These are phyloP conservation scores for Dynastes tityus DNA, from an alignment of 2,888 invertebrate genomes.

Conservation along the genomic window DNA sequence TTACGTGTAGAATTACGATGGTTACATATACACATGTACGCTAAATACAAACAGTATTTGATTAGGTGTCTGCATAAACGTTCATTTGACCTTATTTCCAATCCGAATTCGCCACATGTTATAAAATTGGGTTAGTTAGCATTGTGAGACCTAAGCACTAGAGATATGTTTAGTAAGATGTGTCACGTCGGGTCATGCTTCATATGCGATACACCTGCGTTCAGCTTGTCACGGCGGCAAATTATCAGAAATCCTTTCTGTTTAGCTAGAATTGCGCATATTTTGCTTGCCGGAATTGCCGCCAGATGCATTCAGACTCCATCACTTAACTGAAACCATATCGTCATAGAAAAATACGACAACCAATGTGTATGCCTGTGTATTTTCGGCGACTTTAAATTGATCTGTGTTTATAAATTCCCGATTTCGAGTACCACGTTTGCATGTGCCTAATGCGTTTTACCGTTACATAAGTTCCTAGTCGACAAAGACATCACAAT, in stretches of 20 bases:
- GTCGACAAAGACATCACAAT: too few relatives aligned
- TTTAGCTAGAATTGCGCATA: background rate
- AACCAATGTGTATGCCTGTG: conserved; percentile 1
- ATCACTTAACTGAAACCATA: background rate
- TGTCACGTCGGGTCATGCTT: conserved; percentile 56
- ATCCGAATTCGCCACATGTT: background rate
- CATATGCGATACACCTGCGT: conserved; percentile 54
- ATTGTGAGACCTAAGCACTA: conserved; percentile 26
- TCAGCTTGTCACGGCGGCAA: conserved; percentile 18
- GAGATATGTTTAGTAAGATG: conserved; percentile 58
- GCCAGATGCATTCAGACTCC: background rate
- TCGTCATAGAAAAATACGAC: background rate
- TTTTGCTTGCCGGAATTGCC: conserved; percentile 16
- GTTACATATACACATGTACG: background rate
- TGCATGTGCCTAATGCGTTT: conserved; percentile 18
- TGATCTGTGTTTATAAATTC: conserved; percentile 43
- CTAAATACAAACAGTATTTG: conserved; percentile 9
- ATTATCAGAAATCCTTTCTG: conserved; percentile 23
- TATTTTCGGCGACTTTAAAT: conserved; percentile 42
- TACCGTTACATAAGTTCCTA: conserved; percentile 3
- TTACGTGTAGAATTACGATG: background rate
- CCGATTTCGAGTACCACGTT: conserved; percentile 14
- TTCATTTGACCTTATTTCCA: conserved; percentile 14
- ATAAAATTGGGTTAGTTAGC: conserved; percentile 23
- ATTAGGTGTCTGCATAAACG: conserved; percentile 2